phyloP scores from a whole-genome alignment of 2,888 invertebrate genomes.

The Byasa hedistus region DNA sequence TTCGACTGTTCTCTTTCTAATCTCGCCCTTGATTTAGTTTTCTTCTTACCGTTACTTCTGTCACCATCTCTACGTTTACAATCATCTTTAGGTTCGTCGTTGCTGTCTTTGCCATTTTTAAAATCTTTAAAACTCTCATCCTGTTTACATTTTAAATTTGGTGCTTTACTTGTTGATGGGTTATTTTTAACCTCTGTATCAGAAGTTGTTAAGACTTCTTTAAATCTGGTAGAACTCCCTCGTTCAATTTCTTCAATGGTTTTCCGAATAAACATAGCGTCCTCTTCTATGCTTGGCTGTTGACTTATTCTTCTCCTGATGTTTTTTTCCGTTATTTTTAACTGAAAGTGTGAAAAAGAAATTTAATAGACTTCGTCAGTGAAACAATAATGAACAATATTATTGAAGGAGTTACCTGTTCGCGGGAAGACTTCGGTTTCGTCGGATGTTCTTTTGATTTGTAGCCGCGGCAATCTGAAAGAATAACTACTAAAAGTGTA shows the following conservation, averaged over 20 bases:
- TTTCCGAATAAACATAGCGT: conserved; percentile 70
- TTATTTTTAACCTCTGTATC: conserved; percentile 42
- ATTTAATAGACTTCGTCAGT: conserved; percentile 13
- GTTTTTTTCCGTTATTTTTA: conserved; percentile 51
- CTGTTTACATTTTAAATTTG: conserved; percentile 47
- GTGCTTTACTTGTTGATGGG: conserved; percentile 48
- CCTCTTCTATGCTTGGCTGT: conserved; percentile 72
- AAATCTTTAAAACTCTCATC: conserved; percentile 37
- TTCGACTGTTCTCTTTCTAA: conserved; percentile 74
- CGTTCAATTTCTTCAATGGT: conserved; percentile 75
- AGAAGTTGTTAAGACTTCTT: conserved; percentile 44
- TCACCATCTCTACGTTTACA: conserved; percentile 59
- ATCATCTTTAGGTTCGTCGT: conserved; percentile 59
- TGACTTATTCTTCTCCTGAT: conserved; percentile 54
- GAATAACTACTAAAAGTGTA: conserved; percentile 41
- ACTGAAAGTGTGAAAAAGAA: conserved; percentile 40
- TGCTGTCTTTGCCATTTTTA: conserved; percentile 46
- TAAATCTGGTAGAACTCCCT: conserved; percentile 61
- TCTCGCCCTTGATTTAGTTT: conserved; percentile 69
- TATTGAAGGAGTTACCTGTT: conserved; percentile 52
- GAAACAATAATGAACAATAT: conserved; percentile 27
- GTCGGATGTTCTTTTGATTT: conserved; percentile 50
- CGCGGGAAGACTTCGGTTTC: conserved; percentile 54
- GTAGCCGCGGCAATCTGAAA: conserved; percentile 55
- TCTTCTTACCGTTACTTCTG: conserved; percentile 70